These are phyloP conservation scores for Batillaria attramentaria DNA, from an alignment of 1,140 invertebrate species.

Conservation along the genomic window DNA sequence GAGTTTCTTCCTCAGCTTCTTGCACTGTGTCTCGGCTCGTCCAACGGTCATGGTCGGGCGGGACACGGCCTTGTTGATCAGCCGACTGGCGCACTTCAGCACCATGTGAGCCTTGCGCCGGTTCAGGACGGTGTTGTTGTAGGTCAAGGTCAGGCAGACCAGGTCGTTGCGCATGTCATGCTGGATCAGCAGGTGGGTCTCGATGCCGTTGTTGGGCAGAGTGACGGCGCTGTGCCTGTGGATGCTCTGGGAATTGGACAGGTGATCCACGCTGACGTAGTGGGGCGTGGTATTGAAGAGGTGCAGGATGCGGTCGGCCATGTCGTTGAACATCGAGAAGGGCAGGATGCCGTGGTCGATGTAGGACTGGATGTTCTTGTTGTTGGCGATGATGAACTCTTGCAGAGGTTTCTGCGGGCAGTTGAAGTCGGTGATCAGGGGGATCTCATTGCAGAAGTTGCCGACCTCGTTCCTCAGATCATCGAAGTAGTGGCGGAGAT, in stretches of 20 bases:
- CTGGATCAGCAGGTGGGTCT: slow-evolving; percentile 36
- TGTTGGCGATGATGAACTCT: slow-evolving; percentile 35
- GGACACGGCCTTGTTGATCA: slow-evolving; percentile 22
- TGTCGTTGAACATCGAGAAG: slow-evolving; percentile 34
- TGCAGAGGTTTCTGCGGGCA: slow-evolving; percentile 23
- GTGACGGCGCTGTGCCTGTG: neutral
- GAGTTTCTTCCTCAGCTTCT: slow-evolving; percentile 13
- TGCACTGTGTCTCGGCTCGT: slow-evolving; percentile 21
- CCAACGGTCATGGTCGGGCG: slow-evolving; percentile 13
- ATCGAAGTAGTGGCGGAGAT: slow-evolving; percentile 26
- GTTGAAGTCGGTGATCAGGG: slow-evolving; percentile 29
- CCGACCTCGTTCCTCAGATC: slow-evolving; percentile 24
- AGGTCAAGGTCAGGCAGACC: slow-evolving; percentile 26
- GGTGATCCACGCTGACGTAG: slow-evolving; percentile 34
- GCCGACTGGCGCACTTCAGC: slow-evolving; percentile 15
- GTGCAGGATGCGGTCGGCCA: slow-evolving; percentile 34
- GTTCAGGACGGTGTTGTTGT: slow-evolving; percentile 27
- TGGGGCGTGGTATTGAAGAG: slow-evolving; percentile 32
- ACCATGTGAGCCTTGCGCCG: slow-evolving; percentile 10
- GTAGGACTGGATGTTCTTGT: slow-evolving; percentile 31
- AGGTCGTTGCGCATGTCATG: slow-evolving; percentile 19
- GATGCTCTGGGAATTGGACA: neutral
- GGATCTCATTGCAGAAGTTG: slow-evolving; percentile 39
- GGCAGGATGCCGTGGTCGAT: slow-evolving; percentile 38
- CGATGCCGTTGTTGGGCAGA: slow-evolving; percentile 16